phyloP scores from a whole-genome alignment of 1,140 invertebrate genomes.

The Lasioglossum baleicum region DNA sequence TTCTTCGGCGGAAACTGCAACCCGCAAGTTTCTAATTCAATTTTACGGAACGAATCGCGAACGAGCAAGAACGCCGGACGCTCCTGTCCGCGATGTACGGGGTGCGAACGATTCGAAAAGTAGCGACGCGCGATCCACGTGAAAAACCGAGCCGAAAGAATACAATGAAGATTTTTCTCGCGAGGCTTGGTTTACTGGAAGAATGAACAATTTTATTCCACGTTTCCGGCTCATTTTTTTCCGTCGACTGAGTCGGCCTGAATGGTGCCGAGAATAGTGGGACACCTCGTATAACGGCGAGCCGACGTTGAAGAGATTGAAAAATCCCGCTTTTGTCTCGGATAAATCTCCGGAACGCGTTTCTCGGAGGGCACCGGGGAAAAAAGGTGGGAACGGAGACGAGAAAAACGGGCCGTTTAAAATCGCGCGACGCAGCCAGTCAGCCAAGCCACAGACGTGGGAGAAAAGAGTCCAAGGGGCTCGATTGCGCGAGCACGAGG shows the following conservation, averaged over 20 bases:
- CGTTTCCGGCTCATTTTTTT: neutral
- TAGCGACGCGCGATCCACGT: neutral
- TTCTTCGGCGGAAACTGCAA: neutral
- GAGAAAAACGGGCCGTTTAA: neutral
- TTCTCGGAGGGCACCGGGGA: neutral
- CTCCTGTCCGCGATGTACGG: too few species aligned
- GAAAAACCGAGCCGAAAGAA: too few species aligned
- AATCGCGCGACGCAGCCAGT: neutral
- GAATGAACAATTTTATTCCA: neutral
- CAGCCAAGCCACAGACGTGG: too few species aligned
- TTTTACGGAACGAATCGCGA: neutral
- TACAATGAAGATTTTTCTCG: too few species aligned
- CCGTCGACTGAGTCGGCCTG: too few species aligned
- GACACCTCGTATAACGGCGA: neutral
- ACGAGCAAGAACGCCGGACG: neutral
- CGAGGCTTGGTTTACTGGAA: too few species aligned
- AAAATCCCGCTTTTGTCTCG: constrained; percentile 1
- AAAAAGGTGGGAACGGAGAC: neutral
- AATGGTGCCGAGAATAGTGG: too few species aligned
- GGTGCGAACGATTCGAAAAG: neutral
- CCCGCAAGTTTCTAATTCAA: neutral
- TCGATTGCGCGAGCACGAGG: constrained; percentile 28
- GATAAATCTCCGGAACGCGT: neutral
- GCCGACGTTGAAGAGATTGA: neutral
- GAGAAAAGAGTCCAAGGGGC: neutral